Evolutionary conservation across 2,113 vertebrate species (phyloP).

Genomic region (Reinhardtius hippoglossoides): DNA sequence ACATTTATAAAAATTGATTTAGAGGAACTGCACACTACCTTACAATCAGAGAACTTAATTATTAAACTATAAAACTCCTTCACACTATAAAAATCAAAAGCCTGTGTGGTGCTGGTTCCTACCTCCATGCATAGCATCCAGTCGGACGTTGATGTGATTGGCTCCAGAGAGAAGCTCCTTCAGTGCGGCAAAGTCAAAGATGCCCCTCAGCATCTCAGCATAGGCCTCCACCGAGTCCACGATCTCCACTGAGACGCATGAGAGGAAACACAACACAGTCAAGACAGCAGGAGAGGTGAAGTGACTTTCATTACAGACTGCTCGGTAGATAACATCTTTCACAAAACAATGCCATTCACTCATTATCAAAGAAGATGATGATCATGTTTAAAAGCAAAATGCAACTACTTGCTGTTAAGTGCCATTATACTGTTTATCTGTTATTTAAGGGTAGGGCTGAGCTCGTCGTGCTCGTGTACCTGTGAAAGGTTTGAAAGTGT

Average conservation of each 20-base stretch:
- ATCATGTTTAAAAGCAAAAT: background rate
- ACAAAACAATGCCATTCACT: background rate
- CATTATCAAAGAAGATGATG: background rate
- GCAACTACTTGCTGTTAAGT: background rate
- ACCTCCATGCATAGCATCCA: constrained; percentile 99
- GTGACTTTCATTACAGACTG: background rate
- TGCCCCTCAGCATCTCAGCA: constrained; percentile 92
- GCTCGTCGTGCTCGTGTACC: constrained; percentile 74
- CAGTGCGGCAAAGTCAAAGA: constrained; percentile 94
- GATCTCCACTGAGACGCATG: constrained; percentile 89
- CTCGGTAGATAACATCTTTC: background rate
- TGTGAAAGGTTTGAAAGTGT: constrained; percentile 95
- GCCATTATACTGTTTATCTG: background rate
- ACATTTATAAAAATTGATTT: no score
- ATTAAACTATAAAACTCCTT: background rate
- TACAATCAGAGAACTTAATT: no score
- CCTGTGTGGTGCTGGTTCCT: background rate
- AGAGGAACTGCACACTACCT: background rate
- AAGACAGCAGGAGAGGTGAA: background rate
- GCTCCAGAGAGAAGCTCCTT: constrained; percentile 94
- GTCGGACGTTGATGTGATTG: constrained; percentile 90
- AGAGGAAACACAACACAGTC: background rate
- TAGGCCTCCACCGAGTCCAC: constrained; percentile 96
- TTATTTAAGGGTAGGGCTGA: background rate
- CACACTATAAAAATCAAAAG: background rate